Conservation (phyloP, 1,140 invertebrate genomes). For the Cyclina sinensis region DNA sequence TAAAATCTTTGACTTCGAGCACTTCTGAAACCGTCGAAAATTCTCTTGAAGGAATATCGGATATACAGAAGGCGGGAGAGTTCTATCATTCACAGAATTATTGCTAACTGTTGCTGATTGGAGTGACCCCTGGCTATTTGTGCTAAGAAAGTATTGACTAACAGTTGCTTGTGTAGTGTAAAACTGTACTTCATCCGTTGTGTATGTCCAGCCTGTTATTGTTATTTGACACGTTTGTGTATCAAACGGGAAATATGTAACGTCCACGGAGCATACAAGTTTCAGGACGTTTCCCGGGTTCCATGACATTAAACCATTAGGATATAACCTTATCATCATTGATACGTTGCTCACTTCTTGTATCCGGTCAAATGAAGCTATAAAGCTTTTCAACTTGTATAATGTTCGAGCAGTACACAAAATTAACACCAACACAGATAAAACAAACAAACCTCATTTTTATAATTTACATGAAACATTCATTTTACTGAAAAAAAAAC, state of each 20-base stretch:
- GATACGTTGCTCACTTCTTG: constrained; percentile 39
- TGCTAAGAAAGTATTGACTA: neutral
- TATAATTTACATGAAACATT: too few relatives aligned
- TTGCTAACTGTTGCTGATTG: neutral
- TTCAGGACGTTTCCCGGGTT: neutral
- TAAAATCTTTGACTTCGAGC: neutral
- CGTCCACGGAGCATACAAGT: constrained; percentile 49
- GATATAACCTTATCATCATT: neutral
- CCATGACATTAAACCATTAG: constrained; percentile 24
- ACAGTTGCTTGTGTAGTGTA: neutral
- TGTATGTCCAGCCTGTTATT: neutral
- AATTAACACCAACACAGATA: too few relatives aligned
- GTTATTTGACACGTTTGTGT: constrained; percentile 33
- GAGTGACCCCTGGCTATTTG: constrained; percentile 50
- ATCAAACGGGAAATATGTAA: constrained; percentile 62
- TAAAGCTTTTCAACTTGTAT: constrained; percentile 40
- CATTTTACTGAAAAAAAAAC: too few relatives aligned
- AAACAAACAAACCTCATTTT: too few relatives aligned
- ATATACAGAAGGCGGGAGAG: neutral
- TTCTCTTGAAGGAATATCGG: neutral
- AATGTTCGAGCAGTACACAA: constrained; percentile 17
- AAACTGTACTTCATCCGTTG: constrained; percentile 14
- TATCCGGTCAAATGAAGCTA: constrained; percentile 17
- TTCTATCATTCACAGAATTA: neutral
- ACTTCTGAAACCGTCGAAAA: neutral